Percentiles rank a stretch among this genome's conserved stretches.
Evolutionary conservation across 2,888 invertebrate species (phyloP).

Genomic region (Alcis repandata): DNA sequence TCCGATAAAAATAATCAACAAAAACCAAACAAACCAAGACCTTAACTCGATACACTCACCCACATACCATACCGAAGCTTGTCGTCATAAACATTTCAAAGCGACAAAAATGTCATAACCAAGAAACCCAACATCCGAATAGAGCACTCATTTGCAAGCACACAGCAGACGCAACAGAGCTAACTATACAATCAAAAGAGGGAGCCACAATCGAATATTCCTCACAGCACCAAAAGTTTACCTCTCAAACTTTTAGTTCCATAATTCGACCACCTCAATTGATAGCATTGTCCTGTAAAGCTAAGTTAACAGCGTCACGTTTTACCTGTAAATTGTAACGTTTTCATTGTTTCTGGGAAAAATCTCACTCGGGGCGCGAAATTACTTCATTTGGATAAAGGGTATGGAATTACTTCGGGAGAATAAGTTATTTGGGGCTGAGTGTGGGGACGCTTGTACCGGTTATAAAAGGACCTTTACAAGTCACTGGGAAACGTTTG

Average conservation of each 20-base stretch:
- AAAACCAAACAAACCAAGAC: background rate
- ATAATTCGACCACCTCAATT: background rate
- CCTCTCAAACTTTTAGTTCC: background rate
- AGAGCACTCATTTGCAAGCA: conserved; percentile 16
- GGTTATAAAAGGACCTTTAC: background rate
- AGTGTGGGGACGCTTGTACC: conserved; percentile 6
- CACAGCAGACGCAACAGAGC: background rate
- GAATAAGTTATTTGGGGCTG: conserved; percentile 29
- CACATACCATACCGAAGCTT: background rate
- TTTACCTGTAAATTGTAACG: conserved; percentile 38
- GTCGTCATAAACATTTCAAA: conserved; percentile 11
- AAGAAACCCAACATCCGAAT: conserved; percentile 8
- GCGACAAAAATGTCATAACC: conserved; percentile 12
- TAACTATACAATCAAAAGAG: background rate
- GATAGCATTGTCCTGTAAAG: conserved; percentile 3
- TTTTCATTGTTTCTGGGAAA: conserved; percentile 40
- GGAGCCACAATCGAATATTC: background rate
- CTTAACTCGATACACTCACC: background rate
- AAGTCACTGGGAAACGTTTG: background rate
- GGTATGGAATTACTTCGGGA: conserved; percentile 36
- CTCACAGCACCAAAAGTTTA: background rate
- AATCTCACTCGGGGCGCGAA: conserved; percentile 30
- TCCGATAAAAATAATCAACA: no score
- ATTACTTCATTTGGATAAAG: conserved; percentile 41
- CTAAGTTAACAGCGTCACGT: conserved; percentile 32